phyloP scores from a whole-genome alignment of 1,140 invertebrate genomes.

The Chymomyza costata region DNA sequence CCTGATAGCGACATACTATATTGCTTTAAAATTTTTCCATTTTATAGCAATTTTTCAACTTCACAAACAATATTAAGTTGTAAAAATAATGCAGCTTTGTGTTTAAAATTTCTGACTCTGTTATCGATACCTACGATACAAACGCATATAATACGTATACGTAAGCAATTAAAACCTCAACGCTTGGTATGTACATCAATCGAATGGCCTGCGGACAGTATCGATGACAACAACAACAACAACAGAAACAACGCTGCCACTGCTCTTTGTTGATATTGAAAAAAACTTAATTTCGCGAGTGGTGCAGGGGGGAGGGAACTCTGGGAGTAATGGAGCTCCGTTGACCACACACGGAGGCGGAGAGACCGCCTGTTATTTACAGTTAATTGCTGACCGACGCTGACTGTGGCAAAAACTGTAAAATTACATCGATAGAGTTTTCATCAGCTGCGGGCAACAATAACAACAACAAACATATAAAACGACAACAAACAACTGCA shows the following conservation, averaged over 20 bases:
- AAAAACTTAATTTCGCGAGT: no score
- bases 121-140: constrained; percentile 26
- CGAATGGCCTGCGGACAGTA: constrained; percentile 28
- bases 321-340: not conserved
- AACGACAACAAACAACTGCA: constrained; percentile 20
- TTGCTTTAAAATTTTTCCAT: no score
- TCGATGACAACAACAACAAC: constrained; percentile 48
- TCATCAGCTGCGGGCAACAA: constrained; percentile 38
- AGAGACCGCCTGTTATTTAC: constrained; percentile 46
- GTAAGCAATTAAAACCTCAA: constrained; percentile 35
- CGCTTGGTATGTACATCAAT: constrained; percentile 56
- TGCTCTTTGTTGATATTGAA: constrained; percentile 42
- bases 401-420: constrained; percentile 45
- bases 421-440: constrained; percentile 65
- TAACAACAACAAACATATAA: constrained; percentile 13
- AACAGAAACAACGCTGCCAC: constrained; percentile 16
- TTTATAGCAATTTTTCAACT: no score
- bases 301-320: no score
- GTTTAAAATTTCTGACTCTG: constrained; percentile 2
- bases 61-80: constrained; percentile 5
- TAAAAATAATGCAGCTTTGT: no score
- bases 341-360: constrained; percentile 59
- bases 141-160: no score
- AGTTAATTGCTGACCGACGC: constrained; percentile 51
- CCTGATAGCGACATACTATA: no score